Evolutionary conservation across 1,140 invertebrate species (phyloP), one percentile per base, ranked within the genome.

Genomic region (Leptopilina boulardi): DNA sequence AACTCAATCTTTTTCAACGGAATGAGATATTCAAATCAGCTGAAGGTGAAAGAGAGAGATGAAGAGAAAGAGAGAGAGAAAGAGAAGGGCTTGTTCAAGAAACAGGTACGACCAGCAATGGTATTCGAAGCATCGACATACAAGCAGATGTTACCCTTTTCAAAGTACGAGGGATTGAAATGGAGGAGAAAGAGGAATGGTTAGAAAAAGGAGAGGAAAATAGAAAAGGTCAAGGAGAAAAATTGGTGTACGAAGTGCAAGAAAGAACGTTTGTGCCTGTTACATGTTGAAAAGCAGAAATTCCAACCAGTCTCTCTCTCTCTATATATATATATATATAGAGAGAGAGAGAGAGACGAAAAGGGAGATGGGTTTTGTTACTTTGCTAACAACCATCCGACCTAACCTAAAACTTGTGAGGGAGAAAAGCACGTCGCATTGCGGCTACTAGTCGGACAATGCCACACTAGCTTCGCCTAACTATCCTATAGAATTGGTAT

Each of bases 341-440:
- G n/a, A n/a, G n/a, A n/a, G n/a, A n/a, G n/a, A n/a, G n/a, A n/a
- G n/a, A n/a, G n/a, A n/a, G n/a, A n/a, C 19, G 70, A 54, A 13
- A 38, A 66, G 42, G 70, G 56, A 38, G 23, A 41, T 44, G 75
- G 76, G 82, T 84, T n/a, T 85, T 85, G 86, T 86, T 86, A 85
- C 80, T 81, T 83, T 66, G 70, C 83, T 83, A 87, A 86, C 86
- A 84, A 86, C 80, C 82, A 77, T 80, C n/a, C 73, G 71, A 85
- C 74, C 82, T 78, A 82, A 82, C 81, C 81, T 82, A 83, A 83
- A 84, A 83, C 75, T 86, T 83, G 80, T 78, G 80, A 75, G 77
- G 74, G 79, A 77, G 74, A 83, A 80, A 75, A 80, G 83, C 81
- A 86, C 85, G 86, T 87, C 87, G 86, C 86, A 87, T 84, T 87